Conservation (phyloP, 2,113 vertebrate genomes). For the Coregonus clupeaformis region DNA sequence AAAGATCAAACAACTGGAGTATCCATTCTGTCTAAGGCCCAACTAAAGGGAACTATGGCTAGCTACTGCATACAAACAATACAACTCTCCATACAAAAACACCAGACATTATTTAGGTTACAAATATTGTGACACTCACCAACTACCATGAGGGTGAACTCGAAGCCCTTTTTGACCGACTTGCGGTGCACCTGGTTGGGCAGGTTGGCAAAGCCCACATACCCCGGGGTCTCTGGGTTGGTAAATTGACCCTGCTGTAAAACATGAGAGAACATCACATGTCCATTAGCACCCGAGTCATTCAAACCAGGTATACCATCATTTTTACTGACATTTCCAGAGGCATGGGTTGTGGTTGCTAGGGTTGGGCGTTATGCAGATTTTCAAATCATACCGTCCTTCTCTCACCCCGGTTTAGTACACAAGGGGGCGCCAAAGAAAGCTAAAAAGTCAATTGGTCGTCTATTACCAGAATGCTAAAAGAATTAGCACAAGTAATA, state of each 20-base stretch:
- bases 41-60: too few relatives aligned
- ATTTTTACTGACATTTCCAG: not conserved
- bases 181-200: constrained; percentile 99
- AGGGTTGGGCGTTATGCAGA: too few relatives aligned
- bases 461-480: too few relatives aligned
- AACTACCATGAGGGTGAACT: constrained; percentile 98
- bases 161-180: constrained; percentile 98
- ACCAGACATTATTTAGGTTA: not conserved
- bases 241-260: constrained; percentile 87
- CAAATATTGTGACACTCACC: constrained; percentile 80
- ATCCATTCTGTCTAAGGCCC: too few relatives aligned
- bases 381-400: too few relatives aligned
- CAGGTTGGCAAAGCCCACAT: constrained; percentile 97
- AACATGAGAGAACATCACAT: constrained; percentile 25
- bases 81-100: not conserved
- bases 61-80: not conserved
- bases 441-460: too few relatives aligned
- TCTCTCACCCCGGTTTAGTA: too few relatives aligned
- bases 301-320: not conserved
- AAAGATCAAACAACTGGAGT: too few relatives aligned
- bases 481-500: too few relatives aligned
- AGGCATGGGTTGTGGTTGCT: not conserved
- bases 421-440: too few relatives aligned
- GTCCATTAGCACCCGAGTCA: not conserved
- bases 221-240: constrained; percentile 96